Percentiles rank a stretch among this genome's conserved stretches.
Conservation (phyloP, 2,797 vertebrate genomes). For the Liparis tanakae region DNA sequence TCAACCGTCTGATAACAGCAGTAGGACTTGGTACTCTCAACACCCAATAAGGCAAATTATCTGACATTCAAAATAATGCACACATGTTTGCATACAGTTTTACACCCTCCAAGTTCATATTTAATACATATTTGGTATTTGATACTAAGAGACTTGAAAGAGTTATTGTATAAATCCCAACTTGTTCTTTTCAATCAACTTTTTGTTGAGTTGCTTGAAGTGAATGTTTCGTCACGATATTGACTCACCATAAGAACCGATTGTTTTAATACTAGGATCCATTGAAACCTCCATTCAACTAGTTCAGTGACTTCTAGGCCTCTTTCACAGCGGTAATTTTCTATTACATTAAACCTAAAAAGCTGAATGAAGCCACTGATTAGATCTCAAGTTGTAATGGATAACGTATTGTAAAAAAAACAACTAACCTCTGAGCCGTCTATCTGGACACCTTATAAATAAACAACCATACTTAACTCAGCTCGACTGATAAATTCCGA, state of each 20-base stretch:
- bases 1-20: not conserved
- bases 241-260: not conserved
- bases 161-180: rapidly evolving
- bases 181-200: not conserved
- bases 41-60: not conserved
- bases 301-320: not conserved
- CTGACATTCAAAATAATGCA: not conserved
- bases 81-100: not conserved
- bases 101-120: not conserved
- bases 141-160: not conserved
- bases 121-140: not conserved
- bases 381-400: not conserved
- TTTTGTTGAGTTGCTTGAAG: not conserved
- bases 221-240: too few species aligned
- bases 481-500: too few species aligned
- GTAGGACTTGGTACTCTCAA: not conserved
- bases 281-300: not conserved
- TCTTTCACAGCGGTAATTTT: not conserved
- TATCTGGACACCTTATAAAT: not conserved
- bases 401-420: not conserved
- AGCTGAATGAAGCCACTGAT: not conserved
- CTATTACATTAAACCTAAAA: not conserved
- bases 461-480: not conserved
- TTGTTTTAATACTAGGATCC: not conserved
- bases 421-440: not conserved